phyloP scores from a whole-genome alignment of 2,888 invertebrate species.

The Ramazzottius varieornatus region DNA sequence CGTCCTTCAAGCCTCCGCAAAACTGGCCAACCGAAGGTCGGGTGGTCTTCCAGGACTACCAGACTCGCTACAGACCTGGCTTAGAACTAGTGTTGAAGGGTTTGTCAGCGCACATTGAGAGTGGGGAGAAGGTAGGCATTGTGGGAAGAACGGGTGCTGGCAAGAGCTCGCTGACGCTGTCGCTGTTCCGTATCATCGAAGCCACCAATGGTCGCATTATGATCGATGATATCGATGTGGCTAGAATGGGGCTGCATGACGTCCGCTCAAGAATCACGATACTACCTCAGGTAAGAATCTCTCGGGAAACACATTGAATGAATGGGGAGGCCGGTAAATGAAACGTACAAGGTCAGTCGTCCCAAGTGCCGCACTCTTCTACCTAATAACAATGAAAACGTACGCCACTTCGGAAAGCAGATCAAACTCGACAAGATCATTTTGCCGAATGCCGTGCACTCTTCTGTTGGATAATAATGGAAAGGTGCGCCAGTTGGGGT shows the following conservation, averaged over 20 bases:
- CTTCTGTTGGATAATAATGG: no score
- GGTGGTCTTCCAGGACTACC: slow-evolving; percentile 49
- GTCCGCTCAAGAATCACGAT: slow-evolving; percentile 17
- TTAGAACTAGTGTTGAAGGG: slow-evolving; percentile 58
- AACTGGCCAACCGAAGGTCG: slow-evolving; percentile 58
- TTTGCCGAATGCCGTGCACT: no score
- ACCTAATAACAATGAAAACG: no score
- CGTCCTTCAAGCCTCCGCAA: slow-evolving; percentile 30
- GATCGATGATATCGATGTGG: slow-evolving; percentile 17
- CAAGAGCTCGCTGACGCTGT: slow-evolving; percentile 16
- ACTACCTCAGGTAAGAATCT: slow-evolving; percentile 18
- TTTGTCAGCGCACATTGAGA: slow-evolving; percentile 44
- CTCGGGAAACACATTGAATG: no score
- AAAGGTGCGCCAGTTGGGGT: no score
- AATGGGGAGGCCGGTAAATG: no score
- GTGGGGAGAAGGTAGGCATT: slow-evolving; percentile 43
- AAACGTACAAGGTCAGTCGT: no score
- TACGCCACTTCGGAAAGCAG: no score
- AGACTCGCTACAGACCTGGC: slow-evolving; percentile 60
- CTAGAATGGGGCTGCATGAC: slow-evolving; percentile 17
- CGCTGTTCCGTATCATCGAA: slow-evolving; percentile 18
- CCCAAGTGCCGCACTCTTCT: no score
- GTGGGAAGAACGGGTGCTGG: slow-evolving; percentile 10
- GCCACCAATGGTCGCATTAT: slow-evolving; percentile 12
- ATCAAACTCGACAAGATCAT: no score